These are phyloP conservation scores for Cheirogaleus major DNA, from an alignment of 2,797 vertebrate genomes.

Conservation along the genomic window DNA sequence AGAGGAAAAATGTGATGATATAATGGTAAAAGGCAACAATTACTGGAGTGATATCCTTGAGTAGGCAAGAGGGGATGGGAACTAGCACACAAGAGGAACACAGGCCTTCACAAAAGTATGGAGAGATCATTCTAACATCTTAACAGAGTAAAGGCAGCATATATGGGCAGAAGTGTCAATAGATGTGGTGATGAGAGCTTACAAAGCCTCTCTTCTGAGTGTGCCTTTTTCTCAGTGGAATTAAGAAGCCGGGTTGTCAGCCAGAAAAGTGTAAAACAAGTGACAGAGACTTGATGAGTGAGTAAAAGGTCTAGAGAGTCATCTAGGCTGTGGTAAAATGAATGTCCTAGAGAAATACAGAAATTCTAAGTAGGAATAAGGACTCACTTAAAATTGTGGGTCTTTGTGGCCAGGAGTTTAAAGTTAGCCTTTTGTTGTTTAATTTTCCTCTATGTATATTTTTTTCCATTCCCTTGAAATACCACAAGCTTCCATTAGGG, in stretches of 20 bases:
- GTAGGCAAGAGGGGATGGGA: neutral
- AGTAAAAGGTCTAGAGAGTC: neutral
- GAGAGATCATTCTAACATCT: neutral
- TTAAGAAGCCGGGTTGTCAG: neutral
- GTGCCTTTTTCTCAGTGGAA: neutral
- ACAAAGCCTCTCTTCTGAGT: neutral
- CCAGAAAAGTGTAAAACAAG: neutral
- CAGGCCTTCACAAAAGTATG: neutral
- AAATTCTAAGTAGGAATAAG: neutral
- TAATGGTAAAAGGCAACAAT: neutral
- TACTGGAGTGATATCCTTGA: neutral
- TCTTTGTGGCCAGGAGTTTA: neutral
- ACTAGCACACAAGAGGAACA: neutral
- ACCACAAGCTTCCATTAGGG: neutral
- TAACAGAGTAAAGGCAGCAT: neutral
- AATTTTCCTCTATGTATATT: neutral
- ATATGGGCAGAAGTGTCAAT: neutral
- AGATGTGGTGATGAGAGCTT: neutral
- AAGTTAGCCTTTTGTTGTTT: neutral
- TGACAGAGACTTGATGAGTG: neutral
- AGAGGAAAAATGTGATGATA: neutral
- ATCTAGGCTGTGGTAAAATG: neutral
- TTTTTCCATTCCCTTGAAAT: neutral
- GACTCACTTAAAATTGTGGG: neutral
- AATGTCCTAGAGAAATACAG: neutral